Base-by-base conservation (phyloP, 2,888 invertebrate genomes). In the Mactromeris polynyma region DNA sequence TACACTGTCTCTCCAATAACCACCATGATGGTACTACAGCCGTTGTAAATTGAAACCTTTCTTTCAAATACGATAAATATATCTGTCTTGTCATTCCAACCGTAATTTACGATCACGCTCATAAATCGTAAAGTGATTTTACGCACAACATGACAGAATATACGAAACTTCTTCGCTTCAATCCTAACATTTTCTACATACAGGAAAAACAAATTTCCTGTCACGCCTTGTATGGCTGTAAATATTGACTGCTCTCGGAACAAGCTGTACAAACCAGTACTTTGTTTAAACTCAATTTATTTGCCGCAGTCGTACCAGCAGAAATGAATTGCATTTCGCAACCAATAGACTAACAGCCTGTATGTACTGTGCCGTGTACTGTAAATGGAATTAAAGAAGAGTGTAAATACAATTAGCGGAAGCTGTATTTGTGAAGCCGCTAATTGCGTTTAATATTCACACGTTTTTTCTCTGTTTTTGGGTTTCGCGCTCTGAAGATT, bases 201-300 rank as follows among this genome's bases (percentile, higher is more conserved):
- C 58, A 64, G 58, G 58, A 64, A 64, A 9, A 64, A 26, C 58
- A 26, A 64, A 64, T 64, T 64, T 64, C 58, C 58, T 64, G 58
- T 64, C 58, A 64, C 54, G 54, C 54, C 54, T n/a, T 0, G 54
- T 54, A 21, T 9, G 26, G 26, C 26, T 58, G n/a, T 64, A 64
- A 64, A 26, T 64, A 64, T 64, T 64, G 58, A 64, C 58, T 64
- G 26, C 21, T 6, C 58, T 64, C 0, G 9, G 58, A 7, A 64
- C 26, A 26, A 26, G 58, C 21, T 6, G 26, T 64, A 26, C n/a
- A n/a, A 64, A 6, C 6, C 58, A n/a, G 21, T 64, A 64, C 58
- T 64, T 26, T 64, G 26, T 64, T 64, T 21, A 64, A 64, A 64
- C 58, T 64, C 58, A 64, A 64, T 64, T 64, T 26, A 64, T n/a